Percentiles rank a stretch among this genome's conserved stretches.
Evolutionary conservation across 2,888 invertebrate species (phyloP).

Genomic region (Heliconius ismenius): DNA sequence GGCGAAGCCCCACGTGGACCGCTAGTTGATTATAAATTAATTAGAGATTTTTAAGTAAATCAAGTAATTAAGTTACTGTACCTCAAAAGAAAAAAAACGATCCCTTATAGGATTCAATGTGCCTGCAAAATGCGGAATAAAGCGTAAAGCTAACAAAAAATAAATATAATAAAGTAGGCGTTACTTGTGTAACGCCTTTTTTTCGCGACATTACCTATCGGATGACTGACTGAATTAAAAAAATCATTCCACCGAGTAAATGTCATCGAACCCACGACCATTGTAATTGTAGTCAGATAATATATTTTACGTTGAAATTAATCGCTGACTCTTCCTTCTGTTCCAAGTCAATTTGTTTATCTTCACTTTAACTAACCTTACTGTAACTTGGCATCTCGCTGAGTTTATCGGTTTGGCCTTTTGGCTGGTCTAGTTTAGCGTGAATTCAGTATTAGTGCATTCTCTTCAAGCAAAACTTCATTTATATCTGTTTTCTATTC

Average conservation of each 20-base stretch:
- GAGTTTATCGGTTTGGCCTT: conserved; percentile 15
- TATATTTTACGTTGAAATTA: background rate
- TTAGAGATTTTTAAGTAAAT: too few relatives aligned
- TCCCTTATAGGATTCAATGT: too few relatives aligned
- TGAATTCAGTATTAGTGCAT: background rate
- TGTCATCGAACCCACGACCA: background rate
- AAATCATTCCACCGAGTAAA: background rate
- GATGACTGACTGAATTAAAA: background rate
- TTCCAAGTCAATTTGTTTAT: background rate
- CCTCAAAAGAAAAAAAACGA: background rate
- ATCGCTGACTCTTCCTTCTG: background rate
- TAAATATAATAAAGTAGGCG: too few relatives aligned
- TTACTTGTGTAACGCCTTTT: background rate
- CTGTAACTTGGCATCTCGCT: conserved; percentile 9
- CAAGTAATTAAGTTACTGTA: too few relatives aligned
- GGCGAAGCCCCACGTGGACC: too few relatives aligned
- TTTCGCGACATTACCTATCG: too few relatives aligned
- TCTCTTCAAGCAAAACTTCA: background rate
- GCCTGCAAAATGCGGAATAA: too few relatives aligned
- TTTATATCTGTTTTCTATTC: background rate
- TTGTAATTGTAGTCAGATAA: too few relatives aligned
- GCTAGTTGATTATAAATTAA: too few relatives aligned
- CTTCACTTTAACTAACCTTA: conserved; percentile 2
- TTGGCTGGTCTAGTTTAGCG: conserved; percentile 1
- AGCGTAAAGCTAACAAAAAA: too few relatives aligned